Conservation (phyloP, 2,113 vertebrate genomes). For the Talpa occidentalis region DNA sequence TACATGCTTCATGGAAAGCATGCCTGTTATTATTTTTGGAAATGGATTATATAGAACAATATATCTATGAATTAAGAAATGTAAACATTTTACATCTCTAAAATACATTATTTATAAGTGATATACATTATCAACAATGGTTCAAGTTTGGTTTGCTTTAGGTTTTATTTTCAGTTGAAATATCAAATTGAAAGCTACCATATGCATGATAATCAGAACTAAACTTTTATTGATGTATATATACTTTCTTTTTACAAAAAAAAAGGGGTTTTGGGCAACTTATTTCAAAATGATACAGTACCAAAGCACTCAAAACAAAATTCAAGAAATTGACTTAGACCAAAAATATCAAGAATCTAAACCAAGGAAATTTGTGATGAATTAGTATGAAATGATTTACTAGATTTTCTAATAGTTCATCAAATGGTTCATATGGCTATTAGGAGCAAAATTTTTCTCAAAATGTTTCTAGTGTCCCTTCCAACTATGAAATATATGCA, state of each 20-base stretch:
- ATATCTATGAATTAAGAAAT: slow-evolving; percentile 37
- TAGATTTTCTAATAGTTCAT: not conserved
- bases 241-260: not conserved
- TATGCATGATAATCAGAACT: not conserved
- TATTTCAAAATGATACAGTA: not conserved
- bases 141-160: not conserved
- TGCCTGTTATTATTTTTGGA: not conserved
- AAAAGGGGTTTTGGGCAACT: not conserved
- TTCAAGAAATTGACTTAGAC: not conserved
- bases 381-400: not conserved
- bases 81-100: not conserved
- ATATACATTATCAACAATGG: not conserved
- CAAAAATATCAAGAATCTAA: not conserved
- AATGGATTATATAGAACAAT: not conserved
- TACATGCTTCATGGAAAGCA: not conserved
- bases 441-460: not conserved
- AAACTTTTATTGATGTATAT: not conserved
- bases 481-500: not conserved
- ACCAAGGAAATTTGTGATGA: not conserved
- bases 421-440: not conserved
- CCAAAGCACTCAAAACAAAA: not conserved
- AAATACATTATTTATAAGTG: slow-evolving; percentile 20
- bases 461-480: not conserved
- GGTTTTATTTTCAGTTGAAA: not conserved
- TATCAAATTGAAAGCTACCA: not conserved